phyloP scores from a whole-genome alignment of 53 echinoderm and acorn worm genomes.

The Astropecten irregularis region DNA sequence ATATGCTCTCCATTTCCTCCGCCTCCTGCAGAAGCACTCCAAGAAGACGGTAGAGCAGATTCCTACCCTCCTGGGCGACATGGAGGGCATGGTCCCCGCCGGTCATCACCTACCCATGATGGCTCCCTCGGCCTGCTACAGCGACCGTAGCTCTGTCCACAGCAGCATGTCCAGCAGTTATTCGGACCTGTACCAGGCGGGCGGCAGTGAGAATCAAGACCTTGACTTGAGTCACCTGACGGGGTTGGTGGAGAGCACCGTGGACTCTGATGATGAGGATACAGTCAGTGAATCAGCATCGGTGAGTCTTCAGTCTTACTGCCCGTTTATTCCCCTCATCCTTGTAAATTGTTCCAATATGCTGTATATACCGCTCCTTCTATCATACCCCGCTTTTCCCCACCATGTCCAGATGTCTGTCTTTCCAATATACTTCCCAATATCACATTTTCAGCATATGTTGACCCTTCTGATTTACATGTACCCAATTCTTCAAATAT shows the following conservation, averaged over 20 bases:
- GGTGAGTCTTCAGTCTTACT: conserved; percentile 54
- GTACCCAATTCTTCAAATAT: too few relatives aligned
- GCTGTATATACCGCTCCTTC: not conserved
- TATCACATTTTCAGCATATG: too few relatives aligned
- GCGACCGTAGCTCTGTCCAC: conserved; percentile 88
- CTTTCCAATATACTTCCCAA: too few relatives aligned
- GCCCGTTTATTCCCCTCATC: too few relatives aligned
- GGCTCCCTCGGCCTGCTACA: conserved; percentile 78
- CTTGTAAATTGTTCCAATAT: too few relatives aligned
- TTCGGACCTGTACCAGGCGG: conserved; percentile 72
- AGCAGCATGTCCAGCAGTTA: conserved; percentile 96
- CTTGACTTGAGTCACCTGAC: conserved; percentile 82
- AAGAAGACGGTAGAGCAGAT: conserved; percentile 84
- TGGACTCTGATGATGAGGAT: conserved; percentile 98
- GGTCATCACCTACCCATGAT: conserved; percentile 49
- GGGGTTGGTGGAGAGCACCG: conserved; percentile 89
- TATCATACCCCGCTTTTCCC: not conserved
- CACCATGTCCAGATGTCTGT: too few relatives aligned
- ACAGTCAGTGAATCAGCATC: conserved; percentile 86
- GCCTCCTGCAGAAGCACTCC: conserved; percentile 76
- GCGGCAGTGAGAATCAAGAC: conserved; percentile 73
- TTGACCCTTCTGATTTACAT: too few relatives aligned
- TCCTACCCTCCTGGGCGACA: conserved; percentile 76
- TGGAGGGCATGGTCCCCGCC: conserved; percentile 26
- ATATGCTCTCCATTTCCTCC: too few relatives aligned